Percentiles rank a stretch among this genome's conserved stretches.
phyloP scores from a whole-genome alignment of 2,888 invertebrate species.

The Esperia sulphurella region DNA sequence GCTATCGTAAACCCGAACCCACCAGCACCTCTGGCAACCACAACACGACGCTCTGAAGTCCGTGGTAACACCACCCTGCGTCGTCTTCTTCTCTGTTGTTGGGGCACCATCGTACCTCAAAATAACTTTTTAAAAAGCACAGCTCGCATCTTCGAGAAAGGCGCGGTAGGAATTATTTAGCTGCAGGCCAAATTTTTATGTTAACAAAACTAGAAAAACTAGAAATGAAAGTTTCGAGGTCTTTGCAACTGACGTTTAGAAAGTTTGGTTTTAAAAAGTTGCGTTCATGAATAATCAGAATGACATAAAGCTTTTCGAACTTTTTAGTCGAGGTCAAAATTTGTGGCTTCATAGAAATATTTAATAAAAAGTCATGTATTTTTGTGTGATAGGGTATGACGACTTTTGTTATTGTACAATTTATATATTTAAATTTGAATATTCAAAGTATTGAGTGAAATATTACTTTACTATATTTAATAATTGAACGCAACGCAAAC shows the following conservation, averaged over 20 bases:
- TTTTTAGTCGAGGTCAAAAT: no score
- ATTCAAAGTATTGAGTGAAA: no score
- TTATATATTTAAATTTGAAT: no score
- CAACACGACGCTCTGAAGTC: conserved; percentile 87
- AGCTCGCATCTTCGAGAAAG: background rate
- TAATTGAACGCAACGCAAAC: no score
- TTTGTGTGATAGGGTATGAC: no score
- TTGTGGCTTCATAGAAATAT: no score
- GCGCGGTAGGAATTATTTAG: background rate
- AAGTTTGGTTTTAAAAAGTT: conserved; percentile 43
- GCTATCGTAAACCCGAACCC: conserved; percentile 99
- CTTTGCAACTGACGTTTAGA: conserved; percentile 64
- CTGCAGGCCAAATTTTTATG: conserved; percentile 11
- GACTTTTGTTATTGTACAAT: no score
- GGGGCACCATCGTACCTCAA: conserved; percentile 55
- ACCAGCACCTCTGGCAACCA: conserved; percentile 90
- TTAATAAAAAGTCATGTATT: no score
- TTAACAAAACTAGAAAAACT: conserved; percentile 64
- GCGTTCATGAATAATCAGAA: background rate
- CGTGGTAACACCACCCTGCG: conserved; percentile 58
- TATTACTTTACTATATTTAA: no score
- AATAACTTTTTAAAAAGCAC: background rate
- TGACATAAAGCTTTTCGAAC: no score
- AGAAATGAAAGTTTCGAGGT: conserved; percentile 66
- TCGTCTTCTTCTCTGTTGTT: conserved; percentile 68